phyloP scores from a whole-genome alignment of 2,888 invertebrate species.

The Cephalotes varians region DNA sequence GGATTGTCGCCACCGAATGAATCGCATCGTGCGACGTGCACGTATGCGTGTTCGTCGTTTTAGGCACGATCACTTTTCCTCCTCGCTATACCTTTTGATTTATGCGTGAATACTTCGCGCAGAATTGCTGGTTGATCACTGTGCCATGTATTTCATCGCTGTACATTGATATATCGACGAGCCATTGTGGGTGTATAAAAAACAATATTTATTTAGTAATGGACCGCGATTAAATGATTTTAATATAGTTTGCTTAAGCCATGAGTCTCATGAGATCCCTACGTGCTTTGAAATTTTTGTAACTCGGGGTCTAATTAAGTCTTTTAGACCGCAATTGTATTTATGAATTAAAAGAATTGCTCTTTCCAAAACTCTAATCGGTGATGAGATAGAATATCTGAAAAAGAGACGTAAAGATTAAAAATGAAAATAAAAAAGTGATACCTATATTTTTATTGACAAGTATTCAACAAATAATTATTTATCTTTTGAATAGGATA shows the following conservation, averaged over 20 bases:
- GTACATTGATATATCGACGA: background rate
- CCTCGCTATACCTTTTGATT: slow-evolving; percentile 43
- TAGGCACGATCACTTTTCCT: slow-evolving; percentile 58
- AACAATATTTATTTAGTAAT: background rate
- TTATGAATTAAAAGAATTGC: no score
- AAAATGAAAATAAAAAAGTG: no score
- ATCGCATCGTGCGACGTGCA: slow-evolving; percentile 58
- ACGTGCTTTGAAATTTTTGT: background rate
- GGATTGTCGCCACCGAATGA: slow-evolving; percentile 67
- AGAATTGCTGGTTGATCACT: slow-evolving; percentile 13
- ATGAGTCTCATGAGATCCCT: background rate
- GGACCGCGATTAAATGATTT: background rate
- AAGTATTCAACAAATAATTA: no score
- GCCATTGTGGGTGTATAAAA: background rate
- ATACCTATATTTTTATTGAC: no score
- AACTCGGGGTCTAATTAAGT: no score
- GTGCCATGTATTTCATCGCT: background rate
- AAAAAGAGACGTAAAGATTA: no score
- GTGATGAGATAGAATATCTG: no score
- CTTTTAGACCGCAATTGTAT: background rate
- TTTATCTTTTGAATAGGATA: no score
- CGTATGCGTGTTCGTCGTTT: slow-evolving; percentile 43
- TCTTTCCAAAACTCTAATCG: no score
- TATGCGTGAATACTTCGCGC: background rate
- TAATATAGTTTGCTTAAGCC: background rate